Conservation (phyloP, 64 coral and sea anemone genomes). For the Porites australiensis region DNA sequence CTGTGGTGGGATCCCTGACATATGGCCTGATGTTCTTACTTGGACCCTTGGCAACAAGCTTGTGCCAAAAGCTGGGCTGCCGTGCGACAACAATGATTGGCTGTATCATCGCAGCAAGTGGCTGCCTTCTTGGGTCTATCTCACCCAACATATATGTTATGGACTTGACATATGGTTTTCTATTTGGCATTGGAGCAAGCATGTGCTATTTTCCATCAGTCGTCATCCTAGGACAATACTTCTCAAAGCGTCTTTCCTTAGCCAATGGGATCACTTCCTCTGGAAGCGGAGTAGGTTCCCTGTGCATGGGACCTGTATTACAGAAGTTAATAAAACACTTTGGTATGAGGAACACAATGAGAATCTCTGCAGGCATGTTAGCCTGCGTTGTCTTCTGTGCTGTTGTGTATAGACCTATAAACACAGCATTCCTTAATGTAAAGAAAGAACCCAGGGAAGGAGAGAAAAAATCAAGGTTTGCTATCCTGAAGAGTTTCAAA, state of each 20-base stretch:
- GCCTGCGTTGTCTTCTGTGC: slow-evolving; percentile 69
- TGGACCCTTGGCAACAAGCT: slow-evolving; percentile 88
- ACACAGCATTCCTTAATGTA: slow-evolving; percentile 80
- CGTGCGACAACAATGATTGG: slow-evolving; percentile 89
- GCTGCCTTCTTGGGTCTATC: slow-evolving; percentile 83
- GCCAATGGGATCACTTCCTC: slow-evolving; percentile 98
- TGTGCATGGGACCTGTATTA: slow-evolving; percentile 96
- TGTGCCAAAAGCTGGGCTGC: slow-evolving; percentile 91
- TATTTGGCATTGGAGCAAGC: slow-evolving; percentile 96
- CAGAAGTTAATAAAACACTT: slow-evolving; percentile 78
- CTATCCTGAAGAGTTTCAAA: slow-evolving; percentile 46
- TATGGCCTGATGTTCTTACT: slow-evolving; percentile 98
- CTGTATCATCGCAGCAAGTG: slow-evolving; percentile 73
- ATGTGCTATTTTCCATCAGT: slow-evolving; percentile 98
- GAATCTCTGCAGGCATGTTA: slow-evolving; percentile 92
- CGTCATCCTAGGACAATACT: slow-evolving; percentile 91
- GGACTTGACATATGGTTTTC: slow-evolving; percentile 93
- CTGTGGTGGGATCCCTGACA: slow-evolving; percentile 95
- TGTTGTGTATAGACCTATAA: slow-evolving; percentile 87
- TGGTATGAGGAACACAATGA: slow-evolving; percentile 94
- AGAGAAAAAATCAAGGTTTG: slow-evolving; percentile 55
- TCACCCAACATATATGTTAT: slow-evolving; percentile 81
- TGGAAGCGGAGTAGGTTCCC: slow-evolving; percentile 90
- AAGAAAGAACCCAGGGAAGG: slow-evolving; percentile 27
- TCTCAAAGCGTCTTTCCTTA: slow-evolving; percentile 88